Evolutionary conservation across 2,797 vertebrate species (phyloP).

Genomic region (Dicrostonyx torquatus): DNA sequence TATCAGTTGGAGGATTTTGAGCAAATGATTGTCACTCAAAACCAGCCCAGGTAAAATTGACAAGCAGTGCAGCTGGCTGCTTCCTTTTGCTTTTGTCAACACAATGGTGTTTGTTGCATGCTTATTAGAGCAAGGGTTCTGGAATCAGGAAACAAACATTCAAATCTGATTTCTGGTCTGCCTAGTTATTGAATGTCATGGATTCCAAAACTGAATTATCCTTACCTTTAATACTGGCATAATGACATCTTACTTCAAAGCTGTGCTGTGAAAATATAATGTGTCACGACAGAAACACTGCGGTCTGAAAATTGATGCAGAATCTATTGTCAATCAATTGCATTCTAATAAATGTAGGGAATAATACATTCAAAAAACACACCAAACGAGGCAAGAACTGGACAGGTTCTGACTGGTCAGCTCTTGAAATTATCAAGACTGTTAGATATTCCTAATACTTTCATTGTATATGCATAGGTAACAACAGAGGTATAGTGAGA

Average conservation of each 20-base stretch:
- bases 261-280: not conserved
- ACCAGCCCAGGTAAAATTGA: not conserved
- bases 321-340: not conserved
- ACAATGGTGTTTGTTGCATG: not conserved
- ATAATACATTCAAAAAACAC: not conserved
- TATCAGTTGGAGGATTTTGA: conserved; percentile 5
- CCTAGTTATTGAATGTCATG: not conserved
- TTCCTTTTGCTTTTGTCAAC: not conserved
- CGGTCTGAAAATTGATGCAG: not conserved
- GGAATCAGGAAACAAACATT: not conserved
- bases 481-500: not conserved
- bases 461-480: not conserved
- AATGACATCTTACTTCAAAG: not conserved
- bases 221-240: not conserved
- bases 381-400: not conserved
- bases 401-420: not conserved
- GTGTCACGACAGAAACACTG: not conserved
- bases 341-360: not conserved
- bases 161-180: not conserved
- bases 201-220: not conserved
- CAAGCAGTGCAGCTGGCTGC: not conserved
- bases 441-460: not conserved
- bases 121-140: not conserved
- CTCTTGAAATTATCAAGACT: not conserved
- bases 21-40: conserved; percentile 33